Conservation (phyloP, 2,113 vertebrate genomes). For the Zingel zingel region DNA sequence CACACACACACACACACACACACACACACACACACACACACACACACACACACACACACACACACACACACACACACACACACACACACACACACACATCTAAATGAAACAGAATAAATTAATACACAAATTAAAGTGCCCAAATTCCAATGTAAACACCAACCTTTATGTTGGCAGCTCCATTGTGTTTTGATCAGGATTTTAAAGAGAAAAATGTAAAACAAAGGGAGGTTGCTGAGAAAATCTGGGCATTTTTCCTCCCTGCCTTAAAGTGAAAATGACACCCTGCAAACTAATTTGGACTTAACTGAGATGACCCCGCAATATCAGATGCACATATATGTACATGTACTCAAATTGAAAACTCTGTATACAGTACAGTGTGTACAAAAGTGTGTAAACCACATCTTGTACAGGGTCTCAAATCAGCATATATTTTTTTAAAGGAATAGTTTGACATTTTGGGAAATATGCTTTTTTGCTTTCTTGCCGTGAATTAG, state of each 20-base stretch:
- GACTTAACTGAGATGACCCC: constrained; percentile 14
- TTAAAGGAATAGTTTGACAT: constrained; percentile 13
- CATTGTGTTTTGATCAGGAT: background rate
- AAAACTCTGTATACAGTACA: constrained; percentile 72
- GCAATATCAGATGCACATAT: constrained; percentile 37
- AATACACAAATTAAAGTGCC: constrained; percentile 53
- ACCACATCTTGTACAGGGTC: constrained; percentile 71
- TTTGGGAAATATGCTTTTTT: constrained; percentile 1
- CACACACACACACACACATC: too few species aligned
- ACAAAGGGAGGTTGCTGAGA: constrained; percentile 6
- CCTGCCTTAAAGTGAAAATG: constrained; percentile 20
- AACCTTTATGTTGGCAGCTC: constrained; percentile 23
- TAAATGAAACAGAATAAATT: constrained; percentile 52
- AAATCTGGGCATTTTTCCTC: background rate
- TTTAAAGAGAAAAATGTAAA: constrained; percentile 22
- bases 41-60: constrained; percentile 13
- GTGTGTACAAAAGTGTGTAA: constrained; percentile 69
- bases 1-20: too few species aligned
- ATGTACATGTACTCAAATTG: constrained; percentile 53
- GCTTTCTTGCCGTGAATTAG: background rate
- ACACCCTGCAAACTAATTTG: constrained; percentile 35
- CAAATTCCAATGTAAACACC: constrained; percentile 67
- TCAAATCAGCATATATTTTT: constrained; percentile 61
- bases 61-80: constrained; percentile 8
- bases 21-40: constrained; percentile 18